Percentiles rank a stretch among this genome's conserved stretches.
Conservation (phyloP, 1,140 invertebrate species). For the Lasioglossum baleicum region DNA sequence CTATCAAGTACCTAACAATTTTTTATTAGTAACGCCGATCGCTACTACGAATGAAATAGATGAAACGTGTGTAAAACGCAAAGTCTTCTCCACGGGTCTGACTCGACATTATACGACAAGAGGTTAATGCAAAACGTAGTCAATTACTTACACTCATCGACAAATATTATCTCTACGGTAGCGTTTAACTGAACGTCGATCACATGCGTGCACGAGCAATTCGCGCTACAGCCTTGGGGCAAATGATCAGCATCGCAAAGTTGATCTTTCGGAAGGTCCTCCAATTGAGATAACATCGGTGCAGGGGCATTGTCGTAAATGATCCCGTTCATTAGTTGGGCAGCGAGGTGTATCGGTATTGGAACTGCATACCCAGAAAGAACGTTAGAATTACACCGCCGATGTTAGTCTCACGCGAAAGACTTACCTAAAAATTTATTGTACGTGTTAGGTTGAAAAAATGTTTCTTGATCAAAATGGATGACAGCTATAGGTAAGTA, state of each 20-base stretch:
- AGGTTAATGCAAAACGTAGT: too few relatives aligned
- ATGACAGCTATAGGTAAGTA: too few relatives aligned
- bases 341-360: not conserved
- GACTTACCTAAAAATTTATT: slow-evolving; percentile 85
- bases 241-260: slow-evolving; percentile 77
- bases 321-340: slow-evolving; percentile 76
- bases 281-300: slow-evolving; percentile 78
- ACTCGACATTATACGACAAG: too few relatives aligned
- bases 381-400: slow-evolving; percentile 7
- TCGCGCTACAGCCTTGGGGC: slow-evolving; percentile 66
- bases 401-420: not conserved
- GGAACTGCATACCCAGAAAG: slow-evolving; percentile 34
- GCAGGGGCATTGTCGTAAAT: slow-evolving; percentile 73
- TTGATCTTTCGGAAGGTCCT: slow-evolving; percentile 67
- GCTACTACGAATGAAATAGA: too few relatives aligned
- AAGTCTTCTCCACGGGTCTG: too few relatives aligned
- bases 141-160: slow-evolving; percentile 80
- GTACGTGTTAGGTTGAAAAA: slow-evolving; percentile 87
- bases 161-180: slow-evolving; percentile 80
- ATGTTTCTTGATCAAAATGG: slow-evolving; percentile 75
- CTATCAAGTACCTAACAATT: too few relatives aligned
- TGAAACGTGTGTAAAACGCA: too few relatives aligned
- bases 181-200: slow-evolving; percentile 79
- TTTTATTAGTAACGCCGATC: too few relatives aligned
- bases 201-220: slow-evolving; percentile 77